phyloP scores from a whole-genome alignment of 2,113 vertebrate genomes.

The Oreotrochilus melanogaster region DNA sequence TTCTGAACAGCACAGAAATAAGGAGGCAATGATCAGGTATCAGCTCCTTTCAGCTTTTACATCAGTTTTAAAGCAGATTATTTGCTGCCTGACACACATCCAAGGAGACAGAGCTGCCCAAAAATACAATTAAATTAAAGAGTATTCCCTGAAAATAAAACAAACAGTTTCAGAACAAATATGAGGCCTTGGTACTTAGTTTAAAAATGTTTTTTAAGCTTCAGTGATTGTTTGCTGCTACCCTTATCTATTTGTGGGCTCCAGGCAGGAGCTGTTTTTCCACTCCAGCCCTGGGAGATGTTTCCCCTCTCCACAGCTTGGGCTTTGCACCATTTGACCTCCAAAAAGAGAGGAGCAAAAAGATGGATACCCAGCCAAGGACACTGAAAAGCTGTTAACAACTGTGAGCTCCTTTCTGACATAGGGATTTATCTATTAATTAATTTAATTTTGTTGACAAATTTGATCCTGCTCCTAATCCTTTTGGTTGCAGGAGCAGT shows the following conservation, averaged over 20 bases:
- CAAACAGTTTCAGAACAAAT: slow-evolving; percentile 82
- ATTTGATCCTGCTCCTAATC: not conserved
- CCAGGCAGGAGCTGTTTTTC: no score
- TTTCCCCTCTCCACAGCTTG: not conserved
- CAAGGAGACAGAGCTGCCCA: not conserved
- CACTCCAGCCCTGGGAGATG: no score
- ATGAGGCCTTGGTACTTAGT: slow-evolving; percentile 83
- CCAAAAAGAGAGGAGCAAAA: not conserved
- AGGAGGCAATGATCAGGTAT: not conserved
- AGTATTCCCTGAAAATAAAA: slow-evolving; percentile 86
- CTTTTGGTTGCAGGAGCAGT: not conserved
- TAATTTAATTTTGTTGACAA: not conserved
- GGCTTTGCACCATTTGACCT: not conserved
- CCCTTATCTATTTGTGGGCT: slow-evolving; percentile 78
- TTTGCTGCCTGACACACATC: not conserved
- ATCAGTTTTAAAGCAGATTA: not conserved
- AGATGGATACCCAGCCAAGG: accelerated
- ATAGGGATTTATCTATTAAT: not conserved
- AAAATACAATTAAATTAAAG: slow-evolving; percentile 87
- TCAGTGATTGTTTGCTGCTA: slow-evolving; percentile 87
- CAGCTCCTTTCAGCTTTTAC: not conserved
- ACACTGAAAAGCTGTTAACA: not conserved
- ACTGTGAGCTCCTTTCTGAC: not conserved
- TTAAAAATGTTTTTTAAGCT: slow-evolving; percentile 87
- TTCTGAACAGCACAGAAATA: not conserved